Base-by-base conservation (phyloP, 2,113 vertebrate species). In the Periophthalmodon schlosseri region DNA sequence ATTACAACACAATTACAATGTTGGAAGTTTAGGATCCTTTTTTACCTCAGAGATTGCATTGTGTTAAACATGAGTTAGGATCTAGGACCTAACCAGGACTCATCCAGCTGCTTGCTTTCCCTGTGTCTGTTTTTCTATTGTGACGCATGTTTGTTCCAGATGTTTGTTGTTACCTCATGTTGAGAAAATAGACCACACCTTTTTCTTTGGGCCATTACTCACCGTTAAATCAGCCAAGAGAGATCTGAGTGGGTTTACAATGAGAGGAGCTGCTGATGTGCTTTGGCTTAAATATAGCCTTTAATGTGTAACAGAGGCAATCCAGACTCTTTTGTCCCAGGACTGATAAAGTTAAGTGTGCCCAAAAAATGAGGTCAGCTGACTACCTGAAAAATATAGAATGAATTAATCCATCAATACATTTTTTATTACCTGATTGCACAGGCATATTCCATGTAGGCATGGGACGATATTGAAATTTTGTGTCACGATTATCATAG, bases 91-190 rank as follows among this genome's bases (percentile, higher is more conserved):
- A n/a, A 49, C 81, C 78, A 60, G 23, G 49, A 74, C 56, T 52
- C 72, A 71, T 84, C 79, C 75, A 67, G 74, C 69, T 68, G 70
- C 57, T 60, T 74, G 49, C 70, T 73, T 63, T 56, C 10, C 72
- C 70, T 75, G 47, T 70, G 73, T 81, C 68, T 68, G 82, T 82
- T 74, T 50, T 56, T 24, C 14, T n/a, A 9, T 65, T 39, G 58
- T 73, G 84, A 84, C 80, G 24, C 89, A 89, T 85, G 87, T 84
- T 89, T 83, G 74, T 75, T 86, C 88, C 89, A 91, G 88, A 92
- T 92, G 88, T 90, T 85, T 86, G 75, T 86, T 76, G 73, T 86
- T 78, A 58, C 85, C 89, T 86, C 88, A 85, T 87, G 81, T 80
- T 5, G 61, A 81, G 77, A 60, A 74, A 78, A 11, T 60, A 70